These are phyloP conservation scores for Cylindroiulus punctatus DNA, from an alignment of 2,888 invertebrate species.

Conservation along the genomic window DNA sequence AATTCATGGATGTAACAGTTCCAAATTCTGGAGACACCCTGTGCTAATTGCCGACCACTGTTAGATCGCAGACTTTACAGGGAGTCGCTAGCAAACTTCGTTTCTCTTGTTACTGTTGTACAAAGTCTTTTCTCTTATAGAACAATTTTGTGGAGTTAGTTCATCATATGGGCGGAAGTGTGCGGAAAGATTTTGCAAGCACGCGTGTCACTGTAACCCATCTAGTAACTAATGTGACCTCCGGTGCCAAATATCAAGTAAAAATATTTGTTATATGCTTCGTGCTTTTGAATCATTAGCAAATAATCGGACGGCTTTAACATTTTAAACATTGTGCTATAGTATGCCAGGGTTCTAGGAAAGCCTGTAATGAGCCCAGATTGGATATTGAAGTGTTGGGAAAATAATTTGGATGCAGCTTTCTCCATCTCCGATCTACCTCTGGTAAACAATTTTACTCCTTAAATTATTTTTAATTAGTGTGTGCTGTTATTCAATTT, in stretches of 20 bases:
- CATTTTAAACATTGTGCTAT: slow-evolving; percentile 18
- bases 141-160: slow-evolving; percentile 86
- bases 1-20: too few species aligned
- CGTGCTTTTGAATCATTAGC: not conserved
- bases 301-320: not conserved
- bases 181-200: slow-evolving; percentile 84
- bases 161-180: slow-evolving; percentile 96
- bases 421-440: slow-evolving; percentile 74
- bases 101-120: too few species aligned
- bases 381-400: slow-evolving; percentile 92
- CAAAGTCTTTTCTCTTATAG: slow-evolving; percentile 68
- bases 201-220: slow-evolving; percentile 78
- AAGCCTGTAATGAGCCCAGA: slow-evolving; percentile 86
- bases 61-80: too few species aligned
- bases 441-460: slow-evolving; percentile 43
- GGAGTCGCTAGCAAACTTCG: too few species aligned
- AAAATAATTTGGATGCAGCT: slow-evolving; percentile 72
- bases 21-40: too few species aligned
- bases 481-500: not conserved
- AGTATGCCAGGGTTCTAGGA: slow-evolving; percentile 89
- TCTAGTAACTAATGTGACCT: slow-evolving; percentile 75
- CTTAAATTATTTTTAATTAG: not conserved
- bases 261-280: not conserved
- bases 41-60: too few species aligned
- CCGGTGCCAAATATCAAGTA: slow-evolving; percentile 82